These are phyloP conservation scores for Dinocampus coccinellae DNA, from an alignment of 2,888 invertebrate genomes.

Conservation along the genomic window DNA sequence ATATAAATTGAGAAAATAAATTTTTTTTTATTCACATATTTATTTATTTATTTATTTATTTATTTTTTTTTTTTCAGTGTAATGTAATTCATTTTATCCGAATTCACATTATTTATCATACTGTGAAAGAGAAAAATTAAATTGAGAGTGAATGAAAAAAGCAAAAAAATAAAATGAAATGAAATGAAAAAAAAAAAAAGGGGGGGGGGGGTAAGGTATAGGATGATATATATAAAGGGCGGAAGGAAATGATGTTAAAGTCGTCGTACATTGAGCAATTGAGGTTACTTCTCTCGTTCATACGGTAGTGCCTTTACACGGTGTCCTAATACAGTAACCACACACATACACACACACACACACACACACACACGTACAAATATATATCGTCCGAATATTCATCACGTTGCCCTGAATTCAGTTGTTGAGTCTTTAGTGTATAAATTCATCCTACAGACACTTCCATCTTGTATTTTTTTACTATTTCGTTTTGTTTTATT, in stretches of 20 bases:
- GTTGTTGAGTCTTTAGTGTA: neutral
- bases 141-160: no score
- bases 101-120: neutral
- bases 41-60: neutral
- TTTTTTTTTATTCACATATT: neutral
- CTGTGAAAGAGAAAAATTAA: no score
- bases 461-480: no score
- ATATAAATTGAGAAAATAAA: no score
- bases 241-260: conserved; percentile 17
- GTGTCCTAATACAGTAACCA: conserved; percentile 27
- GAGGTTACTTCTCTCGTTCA: conserved; percentile 34
- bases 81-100: no score
- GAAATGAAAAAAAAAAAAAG: neutral
- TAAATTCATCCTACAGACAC: neutral
- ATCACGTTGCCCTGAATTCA: conserved; percentile 43
- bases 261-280: conserved; percentile 38
- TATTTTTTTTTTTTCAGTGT: no score
- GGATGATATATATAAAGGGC: neutral
- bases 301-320: no score
- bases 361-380: conserved; percentile 8
- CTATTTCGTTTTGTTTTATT: neutral
- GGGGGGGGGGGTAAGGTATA: neutral
- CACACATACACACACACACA: neutral
- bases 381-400: conserved; percentile 45
- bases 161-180: no score